phyloP scores from a whole-genome alignment of 2,797 vertebrate genomes.

The Streptopelia turtur region DNA sequence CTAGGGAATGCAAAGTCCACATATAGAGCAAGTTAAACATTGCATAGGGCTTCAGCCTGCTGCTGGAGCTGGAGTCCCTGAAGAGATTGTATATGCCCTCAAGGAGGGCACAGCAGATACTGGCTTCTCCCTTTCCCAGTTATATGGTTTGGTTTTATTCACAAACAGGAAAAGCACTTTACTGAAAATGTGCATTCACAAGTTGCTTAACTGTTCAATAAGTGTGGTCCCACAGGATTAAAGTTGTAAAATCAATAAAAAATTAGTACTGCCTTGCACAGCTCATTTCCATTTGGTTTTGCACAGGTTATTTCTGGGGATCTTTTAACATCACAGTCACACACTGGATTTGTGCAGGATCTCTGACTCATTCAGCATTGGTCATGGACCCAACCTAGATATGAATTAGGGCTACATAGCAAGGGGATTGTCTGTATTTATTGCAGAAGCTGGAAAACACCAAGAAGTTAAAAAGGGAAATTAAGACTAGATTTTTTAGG shows the following conservation, averaged over 20 bases:
- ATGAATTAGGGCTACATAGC: neutral
- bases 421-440: neutral
- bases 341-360: neutral
- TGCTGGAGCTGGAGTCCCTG: neutral
- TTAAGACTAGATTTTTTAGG: neutral
- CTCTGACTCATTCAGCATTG: neutral
- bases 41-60: neutral
- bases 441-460: neutral
- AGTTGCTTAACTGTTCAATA: neutral
- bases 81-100: neutral
- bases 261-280: neutral
- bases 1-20: neutral
- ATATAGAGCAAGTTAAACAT: neutral
- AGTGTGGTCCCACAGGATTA: neutral
- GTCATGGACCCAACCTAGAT: slow-evolving; percentile 7
- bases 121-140: neutral
- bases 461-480: neutral
- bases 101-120: neutral
- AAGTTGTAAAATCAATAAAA: neutral
- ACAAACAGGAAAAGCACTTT: neutral
- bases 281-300: neutral
- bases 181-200: neutral
- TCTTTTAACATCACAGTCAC: neutral
- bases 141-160: neutral
- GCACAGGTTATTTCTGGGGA: neutral